phyloP scores from a whole-genome alignment of 2,113 vertebrate species.

The Hypomesus transpacificus region DNA sequence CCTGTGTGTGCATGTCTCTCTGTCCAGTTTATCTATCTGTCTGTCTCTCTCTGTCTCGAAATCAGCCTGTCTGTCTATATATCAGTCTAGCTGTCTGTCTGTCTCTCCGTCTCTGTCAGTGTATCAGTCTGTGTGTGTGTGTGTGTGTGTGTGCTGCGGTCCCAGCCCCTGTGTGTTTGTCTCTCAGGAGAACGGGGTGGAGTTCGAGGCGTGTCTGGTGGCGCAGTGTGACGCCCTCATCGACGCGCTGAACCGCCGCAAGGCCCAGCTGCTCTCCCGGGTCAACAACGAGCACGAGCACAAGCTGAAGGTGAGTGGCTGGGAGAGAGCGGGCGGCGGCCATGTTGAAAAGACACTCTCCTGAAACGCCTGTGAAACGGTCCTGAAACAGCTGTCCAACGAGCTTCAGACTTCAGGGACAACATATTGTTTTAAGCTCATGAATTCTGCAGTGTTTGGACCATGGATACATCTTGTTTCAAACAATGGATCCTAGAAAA shows the following conservation, averaged over 20 bases:
- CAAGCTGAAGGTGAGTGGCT: slow-evolving; percentile 85
- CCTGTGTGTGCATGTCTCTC: background rate
- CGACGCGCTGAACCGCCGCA: slow-evolving; percentile 92
- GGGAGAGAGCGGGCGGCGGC: background rate
- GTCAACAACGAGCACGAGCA: slow-evolving; percentile 98
- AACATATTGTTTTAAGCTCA: no score
- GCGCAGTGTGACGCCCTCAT: slow-evolving; percentile 98
- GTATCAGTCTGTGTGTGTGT: background rate
- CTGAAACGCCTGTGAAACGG: no score
- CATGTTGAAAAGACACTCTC: no score
- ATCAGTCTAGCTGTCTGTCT: background rate
- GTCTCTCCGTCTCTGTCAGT: background rate
- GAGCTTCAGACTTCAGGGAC: no score
- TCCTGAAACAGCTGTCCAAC: no score
- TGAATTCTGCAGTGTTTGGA: no score
- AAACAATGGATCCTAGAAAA: no score
- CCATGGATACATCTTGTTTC: no score
- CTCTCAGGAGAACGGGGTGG: slow-evolving; percentile 91
- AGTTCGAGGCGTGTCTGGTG: slow-evolving; percentile 96
- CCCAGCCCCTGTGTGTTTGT: slow-evolving; percentile 11
- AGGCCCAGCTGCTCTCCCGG: slow-evolving; percentile 88
- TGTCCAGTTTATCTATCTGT: background rate
- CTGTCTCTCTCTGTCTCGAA: background rate
- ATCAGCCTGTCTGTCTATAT: background rate
- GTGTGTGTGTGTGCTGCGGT: background rate